A percentile compares a stretch with the other conserved stretches of the same genome.
Evolutionary conservation across 2,113 vertebrate genomes (phyloP).

Genomic region (Dinomys branickii): DNA sequence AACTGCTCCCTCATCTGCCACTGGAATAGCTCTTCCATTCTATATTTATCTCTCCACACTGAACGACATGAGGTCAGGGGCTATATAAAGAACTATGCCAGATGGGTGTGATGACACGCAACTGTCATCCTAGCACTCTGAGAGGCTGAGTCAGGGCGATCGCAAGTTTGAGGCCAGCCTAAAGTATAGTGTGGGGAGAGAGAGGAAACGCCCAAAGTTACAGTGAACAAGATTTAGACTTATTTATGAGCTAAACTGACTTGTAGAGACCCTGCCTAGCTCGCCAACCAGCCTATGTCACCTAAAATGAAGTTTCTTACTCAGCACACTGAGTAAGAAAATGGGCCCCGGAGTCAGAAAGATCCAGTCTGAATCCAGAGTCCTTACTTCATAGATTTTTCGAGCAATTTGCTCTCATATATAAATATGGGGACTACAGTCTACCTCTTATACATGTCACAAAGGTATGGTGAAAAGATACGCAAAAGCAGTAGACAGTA

Average conservation of each 20-base stretch:
- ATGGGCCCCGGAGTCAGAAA: neutral
- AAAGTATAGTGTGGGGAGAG: neutral
- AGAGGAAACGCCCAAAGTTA: neutral
- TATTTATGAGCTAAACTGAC: neutral
- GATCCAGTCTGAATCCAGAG: neutral
- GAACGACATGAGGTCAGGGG: neutral
- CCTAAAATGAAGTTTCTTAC: constrained; percentile 10
- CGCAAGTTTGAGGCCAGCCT: neutral
- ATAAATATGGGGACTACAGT: constrained; percentile 5
- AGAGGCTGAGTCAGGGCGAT: neutral
- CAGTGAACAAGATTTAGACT: constrained; percentile 42
- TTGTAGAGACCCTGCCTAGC: neutral
- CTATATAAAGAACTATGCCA: constrained; percentile 34
- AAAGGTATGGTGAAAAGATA: neutral
- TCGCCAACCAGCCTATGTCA: neutral
- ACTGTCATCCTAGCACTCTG: neutral
- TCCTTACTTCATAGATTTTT: constrained; percentile 47
- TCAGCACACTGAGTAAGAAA: neutral
- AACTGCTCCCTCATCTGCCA: constrained; percentile 57
- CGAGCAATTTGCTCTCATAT: constrained; percentile 28
- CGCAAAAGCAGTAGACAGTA: constrained; percentile 35
- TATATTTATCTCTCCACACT: constrained; percentile 50
- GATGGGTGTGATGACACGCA: neutral
- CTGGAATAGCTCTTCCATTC: constrained; percentile 14
- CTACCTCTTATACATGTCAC: constrained; percentile 14